These are phyloP conservation scores for Gymnarchus niloticus DNA, from an alignment of 2,113 vertebrate genomes.

Conservation along the genomic window DNA sequence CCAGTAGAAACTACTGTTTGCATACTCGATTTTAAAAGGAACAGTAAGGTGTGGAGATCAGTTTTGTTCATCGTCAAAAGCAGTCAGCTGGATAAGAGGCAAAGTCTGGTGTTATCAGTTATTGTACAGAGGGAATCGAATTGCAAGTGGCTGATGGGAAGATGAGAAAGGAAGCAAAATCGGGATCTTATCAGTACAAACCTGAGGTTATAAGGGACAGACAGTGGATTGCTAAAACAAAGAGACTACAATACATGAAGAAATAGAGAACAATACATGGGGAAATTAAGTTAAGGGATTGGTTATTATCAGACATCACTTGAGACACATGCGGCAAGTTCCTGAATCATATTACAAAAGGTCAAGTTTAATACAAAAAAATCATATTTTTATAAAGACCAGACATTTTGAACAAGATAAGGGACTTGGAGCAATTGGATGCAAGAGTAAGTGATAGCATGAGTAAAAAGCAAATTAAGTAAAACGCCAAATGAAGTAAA, in stretches of 20 bases:
- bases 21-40: not conserved
- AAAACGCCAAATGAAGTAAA: not conserved
- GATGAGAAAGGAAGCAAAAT: not conserved
- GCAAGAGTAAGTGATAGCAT: not conserved
- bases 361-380: not conserved
- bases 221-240: not conserved
- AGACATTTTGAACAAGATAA: not conserved
- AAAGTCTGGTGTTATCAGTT: constrained; percentile 6
- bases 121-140: not conserved
- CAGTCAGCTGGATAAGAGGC: constrained; percentile 18
- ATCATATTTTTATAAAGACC: not conserved
- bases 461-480: not conserved
- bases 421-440: not conserved
- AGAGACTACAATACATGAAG: not conserved
- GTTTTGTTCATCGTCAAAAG: not conserved
- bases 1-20: not conserved
- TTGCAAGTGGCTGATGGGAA: not conserved
- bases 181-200: not conserved
- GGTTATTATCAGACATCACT: not conserved
- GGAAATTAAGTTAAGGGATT: not conserved
- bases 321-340: not conserved
- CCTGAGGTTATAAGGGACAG: not conserved
- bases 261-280: not conserved
- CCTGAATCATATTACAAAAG: not conserved
- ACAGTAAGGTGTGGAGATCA: not conserved